phyloP scores from a whole-genome alignment of 1,140 invertebrate species.

The Temnothorax longispinosus region DNA sequence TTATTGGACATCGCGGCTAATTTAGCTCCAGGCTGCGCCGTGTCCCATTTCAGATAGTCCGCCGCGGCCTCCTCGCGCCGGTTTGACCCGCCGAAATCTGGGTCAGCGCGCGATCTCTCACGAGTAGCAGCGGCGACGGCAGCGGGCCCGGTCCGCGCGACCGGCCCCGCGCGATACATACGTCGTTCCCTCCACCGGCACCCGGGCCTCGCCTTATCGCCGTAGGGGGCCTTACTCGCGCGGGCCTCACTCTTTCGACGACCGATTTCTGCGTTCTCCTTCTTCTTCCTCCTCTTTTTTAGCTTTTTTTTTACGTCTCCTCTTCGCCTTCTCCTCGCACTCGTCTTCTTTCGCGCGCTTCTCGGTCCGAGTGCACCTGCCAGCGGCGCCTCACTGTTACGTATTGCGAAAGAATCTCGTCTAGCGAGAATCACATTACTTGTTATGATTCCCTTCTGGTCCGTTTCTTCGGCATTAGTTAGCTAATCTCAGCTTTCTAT shows the following conservation, averaged over 20 bases:
- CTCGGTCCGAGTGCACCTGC: slow-evolving; percentile 32
- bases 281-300: not conserved
- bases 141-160: slow-evolving; percentile 32
- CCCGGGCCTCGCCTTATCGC: slow-evolving; percentile 55
- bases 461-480: not conserved
- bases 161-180: slow-evolving; percentile 51
- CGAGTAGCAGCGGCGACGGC: not conserved
- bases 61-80: slow-evolving; percentile 67
- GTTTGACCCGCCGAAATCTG: slow-evolving; percentile 78
- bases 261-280: slow-evolving; percentile 20
- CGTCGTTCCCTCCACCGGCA: slow-evolving; percentile 31
- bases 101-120: slow-evolving; percentile 74
- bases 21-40: slow-evolving; percentile 80
- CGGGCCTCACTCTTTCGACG: slow-evolving; percentile 15
- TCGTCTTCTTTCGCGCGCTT: slow-evolving; percentile 23
- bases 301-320: not conserved
- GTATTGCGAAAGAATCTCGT: not conserved
- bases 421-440: not conserved
- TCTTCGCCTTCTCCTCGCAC: not conserved
- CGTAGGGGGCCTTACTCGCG: slow-evolving; percentile 23
- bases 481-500: slow-evolving; percentile 9
- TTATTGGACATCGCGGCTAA: slow-evolving; percentile 85
- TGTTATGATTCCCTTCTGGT: not conserved
- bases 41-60: slow-evolving; percentile 83
- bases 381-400: slow-evolving; percentile 7